Evolutionary conservation across 2,888 invertebrate genomes (phyloP), one percentile per base, ranked within the genome.

Genomic region (Mythimna loreyi): DNA sequence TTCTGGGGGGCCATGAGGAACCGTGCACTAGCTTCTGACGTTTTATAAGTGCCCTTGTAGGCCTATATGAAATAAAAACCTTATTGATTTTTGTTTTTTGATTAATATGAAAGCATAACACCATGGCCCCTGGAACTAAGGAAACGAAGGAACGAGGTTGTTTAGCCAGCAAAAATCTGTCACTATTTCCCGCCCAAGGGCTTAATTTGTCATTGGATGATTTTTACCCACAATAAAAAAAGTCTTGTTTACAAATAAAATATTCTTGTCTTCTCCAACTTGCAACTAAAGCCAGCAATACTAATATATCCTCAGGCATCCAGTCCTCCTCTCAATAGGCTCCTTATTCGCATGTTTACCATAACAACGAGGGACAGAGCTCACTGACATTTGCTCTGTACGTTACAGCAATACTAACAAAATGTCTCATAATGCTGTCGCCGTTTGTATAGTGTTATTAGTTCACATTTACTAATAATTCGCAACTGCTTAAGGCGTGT

Each of bases 391-490:
- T 63, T 61, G 60, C 75, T 13, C 50, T 13, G 65, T 16, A 56
- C 71, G 63, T 60, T 60, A 13, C 45, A 33, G 73, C 60, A 72
- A 73, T 73, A 64, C 62, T 63, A 64, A 78, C 56, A 61, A 76
- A 65, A 43, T 45, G 73, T 55, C 56, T 52, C 56, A 53, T 72
- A 63, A 43, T 40, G 28, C 25, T 55, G 69, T 58, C 62, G 55
- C 28, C 3, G 33, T 55, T 73, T 73, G 74, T 64, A 49, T 49
- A 72, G 16, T 45, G 61, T 68, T 78, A 72, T 77, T 77, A 73
- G 78, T 64, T 61, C 47, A 64, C 53, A 55, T 69, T 74, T 59
- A 73, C 64, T 73, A 61, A 76, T 78, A 53, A 68, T 62, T 73
- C 19, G 58, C 53, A 43, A 55, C 33, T 13, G 0, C n/a, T 59